phyloP scores from a whole-genome alignment of 2,113 vertebrate genomes.

The Blennius ocellaris region DNA sequence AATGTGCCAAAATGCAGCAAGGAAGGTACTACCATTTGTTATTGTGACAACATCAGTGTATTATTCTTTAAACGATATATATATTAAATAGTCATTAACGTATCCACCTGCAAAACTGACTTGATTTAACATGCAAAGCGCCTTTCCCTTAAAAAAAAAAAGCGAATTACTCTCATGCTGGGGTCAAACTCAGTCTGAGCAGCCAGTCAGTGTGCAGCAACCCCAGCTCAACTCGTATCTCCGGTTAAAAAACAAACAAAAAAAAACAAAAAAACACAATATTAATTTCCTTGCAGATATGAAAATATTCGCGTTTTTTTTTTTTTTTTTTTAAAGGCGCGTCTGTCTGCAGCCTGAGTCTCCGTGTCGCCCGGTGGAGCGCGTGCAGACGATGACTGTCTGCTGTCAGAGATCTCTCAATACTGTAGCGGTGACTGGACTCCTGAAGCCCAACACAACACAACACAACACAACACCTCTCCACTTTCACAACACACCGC shows the following conservation, averaged over 20 bases:
- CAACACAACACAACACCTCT: conserved; percentile 6
- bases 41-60: too few relatives aligned
- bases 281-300: not conserved
- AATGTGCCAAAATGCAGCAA: not conserved
- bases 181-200: conserved; percentile 6
- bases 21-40: not conserved
- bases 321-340: too few relatives aligned
- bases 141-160: not conserved
- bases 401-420: conserved; percentile 25
- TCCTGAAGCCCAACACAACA: not conserved
- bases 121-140: not conserved
- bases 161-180: not conserved
- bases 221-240: conserved; percentile 7
- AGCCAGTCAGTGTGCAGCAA: not conserved
- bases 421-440: conserved; percentile 23
- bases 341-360: not conserved
- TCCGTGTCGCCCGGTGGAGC: too few relatives aligned
- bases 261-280: not conserved
- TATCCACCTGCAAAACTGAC: conserved; percentile 7
- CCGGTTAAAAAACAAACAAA: too few relatives aligned
- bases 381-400: conserved; percentile 12
- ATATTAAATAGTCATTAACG: not conserved
- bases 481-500: conserved; percentile 1
- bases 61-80: too few relatives aligned
- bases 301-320: too few relatives aligned